Evolutionary conservation across 2,888 invertebrate species (phyloP).

Genomic region (Trachelus tabidus): DNA sequence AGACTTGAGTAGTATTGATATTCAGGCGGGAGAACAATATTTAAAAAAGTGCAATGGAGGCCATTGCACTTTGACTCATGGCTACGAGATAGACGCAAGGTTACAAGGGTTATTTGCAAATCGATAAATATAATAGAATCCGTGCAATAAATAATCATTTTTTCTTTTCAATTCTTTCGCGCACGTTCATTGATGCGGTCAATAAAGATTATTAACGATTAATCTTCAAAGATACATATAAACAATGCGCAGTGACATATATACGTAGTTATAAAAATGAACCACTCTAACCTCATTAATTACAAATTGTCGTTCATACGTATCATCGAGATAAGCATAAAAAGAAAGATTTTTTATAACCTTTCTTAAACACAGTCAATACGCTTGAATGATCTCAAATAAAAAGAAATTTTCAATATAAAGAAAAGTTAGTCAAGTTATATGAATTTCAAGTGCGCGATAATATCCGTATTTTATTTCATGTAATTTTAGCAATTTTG

Average conservation of each 20-base stretch:
- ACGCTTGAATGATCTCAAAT: no score
- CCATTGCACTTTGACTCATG: not conserved
- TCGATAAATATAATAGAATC: not conserved
- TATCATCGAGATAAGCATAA: not conserved
- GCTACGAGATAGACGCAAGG: not conserved
- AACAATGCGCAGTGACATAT: no score
- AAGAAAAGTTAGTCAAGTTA: not conserved
- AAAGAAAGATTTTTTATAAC: not conserved
- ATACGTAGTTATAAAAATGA: no score
- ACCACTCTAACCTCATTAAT: no score
- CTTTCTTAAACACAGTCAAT: no score
- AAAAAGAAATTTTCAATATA: not conserved
- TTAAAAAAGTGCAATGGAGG: not conserved
- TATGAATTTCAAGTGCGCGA: not conserved
- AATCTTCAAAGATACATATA: no score
- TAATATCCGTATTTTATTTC: not conserved
- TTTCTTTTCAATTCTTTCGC: not conserved
- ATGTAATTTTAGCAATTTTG: not conserved
- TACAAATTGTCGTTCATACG: not conserved
- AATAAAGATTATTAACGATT: no score
- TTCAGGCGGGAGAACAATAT: not conserved
- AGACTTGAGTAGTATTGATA: not conserved
- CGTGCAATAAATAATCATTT: conserved; percentile 3
- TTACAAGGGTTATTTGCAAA: not conserved
- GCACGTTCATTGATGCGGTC: not conserved